Evolutionary conservation across 1,140 invertebrate species (phyloP).

Genomic region (Bathynomus jamesi): DNA sequence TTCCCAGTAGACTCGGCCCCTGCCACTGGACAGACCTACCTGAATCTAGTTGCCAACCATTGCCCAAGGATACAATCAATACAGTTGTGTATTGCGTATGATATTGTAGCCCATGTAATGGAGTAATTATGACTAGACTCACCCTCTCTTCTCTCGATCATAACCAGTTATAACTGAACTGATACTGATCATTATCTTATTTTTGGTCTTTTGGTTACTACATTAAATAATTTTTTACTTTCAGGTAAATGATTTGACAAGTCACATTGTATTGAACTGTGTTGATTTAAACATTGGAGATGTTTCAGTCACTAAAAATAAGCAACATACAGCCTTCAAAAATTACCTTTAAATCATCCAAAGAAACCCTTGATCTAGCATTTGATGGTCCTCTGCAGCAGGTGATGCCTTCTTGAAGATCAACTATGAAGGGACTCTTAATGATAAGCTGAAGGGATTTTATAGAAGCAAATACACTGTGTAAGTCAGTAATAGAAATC

Average conservation of each 20-base stretch:
- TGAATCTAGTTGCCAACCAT: neutral
- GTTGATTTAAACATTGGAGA: neutral
- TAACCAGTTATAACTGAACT: neutral
- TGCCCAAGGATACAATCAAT: no score
- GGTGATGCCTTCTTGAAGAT: constrained; percentile 7
- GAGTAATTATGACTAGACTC: neutral
- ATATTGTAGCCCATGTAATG: neutral
- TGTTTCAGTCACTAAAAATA: neutral
- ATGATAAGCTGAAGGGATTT: constrained; percentile 36
- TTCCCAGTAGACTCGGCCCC: no score
- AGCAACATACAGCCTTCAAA: neutral
- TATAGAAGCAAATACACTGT: constrained; percentile 24
- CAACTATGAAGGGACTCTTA: constrained; percentile 26
- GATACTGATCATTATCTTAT: neutral
- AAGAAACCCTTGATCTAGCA: neutral
- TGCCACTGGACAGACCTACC: no score
- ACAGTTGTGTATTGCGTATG: no score
- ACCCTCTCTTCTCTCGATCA: neutral
- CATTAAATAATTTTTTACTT: neutral
- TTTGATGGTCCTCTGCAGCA: neutral
- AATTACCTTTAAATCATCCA: neutral
- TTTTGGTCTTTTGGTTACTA: neutral
- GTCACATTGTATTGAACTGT: neutral
- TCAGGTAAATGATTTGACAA: neutral
- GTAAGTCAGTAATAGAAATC: no score